Evolutionary conservation across 1,140 invertebrate species (phyloP).

Genomic region (Drosophila melanica): DNA sequence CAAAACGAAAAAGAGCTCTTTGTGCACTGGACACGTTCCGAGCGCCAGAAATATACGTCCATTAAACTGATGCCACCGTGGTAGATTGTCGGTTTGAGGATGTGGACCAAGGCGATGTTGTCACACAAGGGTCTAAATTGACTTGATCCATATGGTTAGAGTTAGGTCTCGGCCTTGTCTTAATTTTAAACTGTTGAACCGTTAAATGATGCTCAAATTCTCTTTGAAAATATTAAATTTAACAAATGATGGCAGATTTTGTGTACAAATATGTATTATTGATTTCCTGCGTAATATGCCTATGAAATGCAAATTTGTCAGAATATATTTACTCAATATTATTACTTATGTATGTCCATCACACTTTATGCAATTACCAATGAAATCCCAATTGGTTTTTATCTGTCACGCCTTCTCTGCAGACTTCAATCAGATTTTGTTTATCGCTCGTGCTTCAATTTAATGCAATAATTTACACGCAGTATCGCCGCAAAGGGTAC

Average conservation of each 20-base stretch:
- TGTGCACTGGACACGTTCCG: constrained; percentile 55
- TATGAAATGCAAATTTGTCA: too few species aligned
- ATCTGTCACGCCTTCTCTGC: constrained; percentile 14
- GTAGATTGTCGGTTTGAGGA: constrained; percentile 21
- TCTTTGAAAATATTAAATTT: too few species aligned
- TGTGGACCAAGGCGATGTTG: neutral
- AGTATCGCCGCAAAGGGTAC: constrained; percentile 56
- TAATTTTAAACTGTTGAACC: neutral
- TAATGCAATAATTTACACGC: constrained; percentile 69
- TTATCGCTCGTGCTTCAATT: constrained; percentile 55
- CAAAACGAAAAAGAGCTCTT: constrained; percentile 7
- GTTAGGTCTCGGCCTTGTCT: neutral
- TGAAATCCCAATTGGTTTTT: constrained; percentile 14
- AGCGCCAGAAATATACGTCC: constrained; percentile 8
- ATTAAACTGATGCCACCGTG: constrained; percentile 61
- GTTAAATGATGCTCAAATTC: neutral
- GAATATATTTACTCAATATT: too few species aligned
- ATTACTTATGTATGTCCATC: neutral
- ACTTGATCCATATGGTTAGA: neutral
- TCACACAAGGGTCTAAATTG: neutral
- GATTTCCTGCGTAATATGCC: too few species aligned
- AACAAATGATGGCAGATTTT: too few species aligned
- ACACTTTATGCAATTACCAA: too few species aligned
- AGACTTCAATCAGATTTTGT: constrained; percentile 66
- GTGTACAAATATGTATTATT: too few species aligned